Evolutionary conservation across 35 echinoderm and acorn worm genomes (phyloP), one percentile per base, ranked within the genome.

Genomic region (Apostichopus californicus): DNA sequence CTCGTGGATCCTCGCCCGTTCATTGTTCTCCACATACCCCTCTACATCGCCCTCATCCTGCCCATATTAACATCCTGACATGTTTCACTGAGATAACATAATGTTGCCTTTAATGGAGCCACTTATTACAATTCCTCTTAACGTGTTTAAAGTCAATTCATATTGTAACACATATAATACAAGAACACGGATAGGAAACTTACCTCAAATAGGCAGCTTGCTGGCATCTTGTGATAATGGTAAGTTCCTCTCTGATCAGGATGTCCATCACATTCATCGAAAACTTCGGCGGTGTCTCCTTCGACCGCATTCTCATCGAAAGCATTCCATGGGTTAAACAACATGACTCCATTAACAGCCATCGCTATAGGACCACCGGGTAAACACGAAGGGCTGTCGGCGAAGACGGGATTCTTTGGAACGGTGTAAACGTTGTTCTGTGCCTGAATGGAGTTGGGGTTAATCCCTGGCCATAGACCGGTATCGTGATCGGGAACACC

Each of bases 401-500:
- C 91, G 46, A 85, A 18, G 2, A 26, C 58, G 11, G 91, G 91
- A 71, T 92, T 84, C 28, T 72, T 92, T 26, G 91, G 91, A 34
- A 92, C 6, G 1, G 15, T 12, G 26, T 25, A 92, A 2, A 28
- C n/a, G 24, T 26, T 68, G 53, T 46, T 55, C 78, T 92, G 91
- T 25, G 54, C 18, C 52, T 25, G 14, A 4, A 92, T 80, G 20
- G 10, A 12, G 17, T 83, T 71, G 12, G 78, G 80, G 46, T 92
- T 72, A 11, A 55, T 87, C 6, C 64, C 68, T 17, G 91, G 91
- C 22, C 28, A 92, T 23, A 6, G 26, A 8, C 86, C 86, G 7
- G 96, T 97, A 12, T 89, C 73, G 65, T 97, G 96, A 34, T 97
- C 96, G 0, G 96, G 94, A 17, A 96, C 73, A 70, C 91, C 94